Evolutionary conservation across 2,888 invertebrate species (phyloP).

Genomic region (Thera britannica): DNA sequence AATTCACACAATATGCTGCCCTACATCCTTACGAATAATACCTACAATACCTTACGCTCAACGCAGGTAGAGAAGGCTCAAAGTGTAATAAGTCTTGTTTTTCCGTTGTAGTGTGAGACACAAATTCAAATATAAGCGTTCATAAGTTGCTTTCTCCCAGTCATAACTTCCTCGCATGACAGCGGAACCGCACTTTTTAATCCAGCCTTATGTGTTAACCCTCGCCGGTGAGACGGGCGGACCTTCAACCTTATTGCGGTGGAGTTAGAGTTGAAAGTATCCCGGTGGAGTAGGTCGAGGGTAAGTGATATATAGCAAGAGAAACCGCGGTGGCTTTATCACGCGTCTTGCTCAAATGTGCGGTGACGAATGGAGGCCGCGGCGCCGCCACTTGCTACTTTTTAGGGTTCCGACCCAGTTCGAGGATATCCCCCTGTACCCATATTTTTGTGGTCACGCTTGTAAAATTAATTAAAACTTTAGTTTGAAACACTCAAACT

Average conservation of each 20-base stretch:
- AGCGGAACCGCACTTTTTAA: constrained; percentile 48
- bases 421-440: constrained; percentile 16
- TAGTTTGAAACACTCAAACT: neutral
- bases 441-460: constrained; percentile 21
- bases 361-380: constrained; percentile 44
- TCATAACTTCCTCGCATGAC: constrained; percentile 43
- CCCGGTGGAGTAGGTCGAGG: constrained; percentile 18
- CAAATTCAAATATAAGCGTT: constrained; percentile 40
- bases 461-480: constrained; percentile 29
- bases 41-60: constrained; percentile 4
- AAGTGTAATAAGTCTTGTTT: constrained; percentile 26
- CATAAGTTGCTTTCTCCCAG: constrained; percentile 41
- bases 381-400: constrained; percentile 33
- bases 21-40: constrained; percentile 1
- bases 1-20: constrained; percentile 6
- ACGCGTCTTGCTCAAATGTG: constrained; percentile 45
- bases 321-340: constrained; percentile 47
- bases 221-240: constrained; percentile 5
- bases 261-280: constrained; percentile 13
- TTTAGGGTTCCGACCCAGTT: constrained; percentile 34
- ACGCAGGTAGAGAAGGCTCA: constrained; percentile 9
- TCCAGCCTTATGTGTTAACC: constrained; percentile 42
- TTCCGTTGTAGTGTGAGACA: constrained; percentile 33
- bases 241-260: constrained; percentile 13
- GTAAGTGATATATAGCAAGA: constrained; percentile 46